phyloP scores from a whole-genome alignment of 2,888 invertebrate species.

The Gari tellinella region DNA sequence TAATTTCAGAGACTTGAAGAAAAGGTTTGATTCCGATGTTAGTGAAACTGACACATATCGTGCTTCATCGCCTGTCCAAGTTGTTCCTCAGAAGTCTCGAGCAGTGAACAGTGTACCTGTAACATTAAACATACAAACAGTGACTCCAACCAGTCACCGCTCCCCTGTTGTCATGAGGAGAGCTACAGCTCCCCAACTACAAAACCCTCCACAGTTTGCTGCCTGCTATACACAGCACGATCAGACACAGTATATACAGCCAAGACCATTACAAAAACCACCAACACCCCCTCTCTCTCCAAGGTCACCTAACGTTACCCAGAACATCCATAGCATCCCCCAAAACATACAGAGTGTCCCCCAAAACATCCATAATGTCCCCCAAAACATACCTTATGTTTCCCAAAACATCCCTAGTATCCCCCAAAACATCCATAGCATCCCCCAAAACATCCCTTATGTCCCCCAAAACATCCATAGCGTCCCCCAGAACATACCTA shows the following conservation, averaged over 20 bases:
- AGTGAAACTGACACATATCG: constrained; percentile 64
- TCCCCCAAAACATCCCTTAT: too few species aligned
- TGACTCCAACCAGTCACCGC: constrained; percentile 28
- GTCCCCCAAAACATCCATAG: too few species aligned
- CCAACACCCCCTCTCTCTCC: constrained; percentile 13
- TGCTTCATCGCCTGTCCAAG: constrained; percentile 51
- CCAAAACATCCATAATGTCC: constrained; percentile 30
- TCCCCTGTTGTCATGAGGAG: constrained; percentile 43
- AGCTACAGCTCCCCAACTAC: not conserved
- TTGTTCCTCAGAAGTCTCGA: not conserved
- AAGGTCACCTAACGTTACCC: too few species aligned
- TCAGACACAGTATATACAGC: not conserved
- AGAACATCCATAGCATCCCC: too few species aligned
- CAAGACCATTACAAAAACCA: not conserved
- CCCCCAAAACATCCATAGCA: too few species aligned
- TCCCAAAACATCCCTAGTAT: not conserved
- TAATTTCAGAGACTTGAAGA: constrained; percentile 65
- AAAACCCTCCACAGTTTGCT: not conserved
- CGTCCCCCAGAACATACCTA: constrained; percentile 27
- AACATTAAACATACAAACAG: constrained; percentile 45
- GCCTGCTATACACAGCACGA: not conserved
- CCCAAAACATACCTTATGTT: constrained; percentile 10
- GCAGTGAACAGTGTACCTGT: constrained; percentile 17
- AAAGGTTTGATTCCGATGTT: constrained; percentile 69
- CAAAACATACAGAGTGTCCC: too few species aligned